Evolutionary conservation across 2,797 vertebrate species (phyloP).

Genomic region (Petrocephalus schoutedeni): DNA sequence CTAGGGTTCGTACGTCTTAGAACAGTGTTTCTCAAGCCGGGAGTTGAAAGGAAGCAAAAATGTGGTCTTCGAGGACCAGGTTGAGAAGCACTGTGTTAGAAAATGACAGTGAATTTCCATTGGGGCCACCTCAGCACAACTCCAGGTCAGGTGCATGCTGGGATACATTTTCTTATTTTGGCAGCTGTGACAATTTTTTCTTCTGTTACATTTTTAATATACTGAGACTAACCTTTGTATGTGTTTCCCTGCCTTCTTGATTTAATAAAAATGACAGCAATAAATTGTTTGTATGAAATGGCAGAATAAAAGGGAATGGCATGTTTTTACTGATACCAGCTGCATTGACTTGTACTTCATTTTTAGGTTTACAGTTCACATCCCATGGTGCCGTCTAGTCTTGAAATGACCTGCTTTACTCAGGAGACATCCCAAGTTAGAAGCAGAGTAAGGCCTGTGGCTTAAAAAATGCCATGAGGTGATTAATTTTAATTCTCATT

Average conservation of each 20-base stretch:
- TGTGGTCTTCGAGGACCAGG: neutral
- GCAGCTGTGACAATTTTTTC: neutral
- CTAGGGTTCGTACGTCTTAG: neutral
- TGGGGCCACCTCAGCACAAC: neutral
- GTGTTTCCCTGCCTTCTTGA: neutral
- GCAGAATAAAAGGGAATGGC: neutral
- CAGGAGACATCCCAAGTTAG: neutral
- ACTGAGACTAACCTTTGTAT: neutral
- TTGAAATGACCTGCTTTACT: neutral
- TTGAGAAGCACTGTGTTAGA: neutral
- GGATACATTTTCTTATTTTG: neutral
- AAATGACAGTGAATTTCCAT: neutral
- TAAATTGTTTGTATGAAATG: neutral
- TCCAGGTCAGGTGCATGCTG: neutral
- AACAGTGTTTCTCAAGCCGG: neutral
- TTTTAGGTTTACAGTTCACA: neutral
- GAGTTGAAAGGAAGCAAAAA: neutral
- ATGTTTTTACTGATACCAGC: neutral
- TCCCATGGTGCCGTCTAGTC: no score
- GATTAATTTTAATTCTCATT: neutral
- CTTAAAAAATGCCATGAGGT: neutral
- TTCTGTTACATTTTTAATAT: neutral
- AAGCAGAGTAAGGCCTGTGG: neutral
- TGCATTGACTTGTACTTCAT: neutral
- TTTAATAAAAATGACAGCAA: slow-evolving; percentile 3